These are phyloP conservation scores for Ailuropoda melanoleuca DNA, from an alignment of 2,113 vertebrate species.

Conservation along the genomic window DNA sequence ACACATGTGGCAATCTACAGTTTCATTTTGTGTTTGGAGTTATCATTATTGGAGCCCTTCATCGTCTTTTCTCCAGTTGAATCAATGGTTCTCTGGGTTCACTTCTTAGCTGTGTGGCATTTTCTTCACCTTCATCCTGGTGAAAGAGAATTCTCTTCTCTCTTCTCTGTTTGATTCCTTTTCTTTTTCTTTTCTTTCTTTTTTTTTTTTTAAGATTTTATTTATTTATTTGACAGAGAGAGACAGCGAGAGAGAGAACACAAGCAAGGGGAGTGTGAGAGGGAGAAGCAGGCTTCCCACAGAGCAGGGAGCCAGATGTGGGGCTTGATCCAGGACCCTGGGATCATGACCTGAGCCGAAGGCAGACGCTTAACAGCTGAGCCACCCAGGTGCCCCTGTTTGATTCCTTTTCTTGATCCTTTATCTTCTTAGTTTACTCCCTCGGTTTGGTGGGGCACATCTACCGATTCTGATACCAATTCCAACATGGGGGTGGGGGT, in stretches of 20 bases:
- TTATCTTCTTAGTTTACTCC: background rate
- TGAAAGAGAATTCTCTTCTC: background rate
- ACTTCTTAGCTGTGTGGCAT: background rate
- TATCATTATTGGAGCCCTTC: background rate
- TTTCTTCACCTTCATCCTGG: background rate
- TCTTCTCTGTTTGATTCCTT: background rate
- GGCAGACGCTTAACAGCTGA: too few species aligned
- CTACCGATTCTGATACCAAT: background rate
- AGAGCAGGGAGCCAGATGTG: too few species aligned
- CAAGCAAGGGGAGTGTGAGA: too few species aligned
- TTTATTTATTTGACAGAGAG: too few species aligned
- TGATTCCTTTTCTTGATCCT: background rate
- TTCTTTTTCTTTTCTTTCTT: too few species aligned
- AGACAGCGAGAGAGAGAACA: too few species aligned
- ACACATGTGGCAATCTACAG: background rate
- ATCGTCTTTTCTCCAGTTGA: background rate
- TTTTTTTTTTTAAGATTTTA: too few species aligned
- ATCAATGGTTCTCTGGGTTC: background rate
- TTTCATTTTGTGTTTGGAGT: background rate
- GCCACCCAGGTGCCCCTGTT: background rate
- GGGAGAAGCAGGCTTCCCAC: too few species aligned
- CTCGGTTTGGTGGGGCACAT: background rate
- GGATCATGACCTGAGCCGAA: too few species aligned
- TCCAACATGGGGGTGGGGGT: background rate
- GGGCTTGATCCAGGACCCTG: too few species aligned